phyloP scores from a whole-genome alignment of 2,113 vertebrate species.

The Recurvirostra avosetta region DNA sequence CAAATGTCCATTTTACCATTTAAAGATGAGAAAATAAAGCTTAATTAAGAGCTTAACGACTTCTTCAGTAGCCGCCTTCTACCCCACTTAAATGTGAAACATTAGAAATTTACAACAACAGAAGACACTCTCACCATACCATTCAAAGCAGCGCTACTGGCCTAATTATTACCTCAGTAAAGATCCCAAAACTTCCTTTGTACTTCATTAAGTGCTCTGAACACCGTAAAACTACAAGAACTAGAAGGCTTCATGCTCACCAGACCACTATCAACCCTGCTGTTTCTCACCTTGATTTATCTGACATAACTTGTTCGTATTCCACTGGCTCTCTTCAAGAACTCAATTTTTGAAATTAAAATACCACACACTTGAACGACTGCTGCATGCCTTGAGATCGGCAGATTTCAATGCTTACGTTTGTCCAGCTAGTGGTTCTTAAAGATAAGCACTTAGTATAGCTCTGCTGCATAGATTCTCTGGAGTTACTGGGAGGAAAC shows the following conservation, averaged over 20 bases:
- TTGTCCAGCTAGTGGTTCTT: background rate
- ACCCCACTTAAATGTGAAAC: background rate
- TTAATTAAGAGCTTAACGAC: background rate
- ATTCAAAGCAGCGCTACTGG: background rate
- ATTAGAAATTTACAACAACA: background rate
- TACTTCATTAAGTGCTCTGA: background rate
- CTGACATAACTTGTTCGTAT: background rate
- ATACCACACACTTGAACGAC: background rate
- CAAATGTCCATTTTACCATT: background rate
- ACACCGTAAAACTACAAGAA: accelerated
- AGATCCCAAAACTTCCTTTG: background rate
- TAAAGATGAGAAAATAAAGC: background rate
- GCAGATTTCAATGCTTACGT: background rate
- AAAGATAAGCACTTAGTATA: background rate
- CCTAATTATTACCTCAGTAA: background rate
- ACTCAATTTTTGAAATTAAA: background rate
- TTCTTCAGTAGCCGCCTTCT: background rate
- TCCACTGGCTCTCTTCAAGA: background rate
- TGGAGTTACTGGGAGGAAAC: background rate
- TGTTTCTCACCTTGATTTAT: background rate
- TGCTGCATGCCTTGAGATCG: background rate
- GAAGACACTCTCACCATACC: background rate
- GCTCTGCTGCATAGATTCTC: background rate
- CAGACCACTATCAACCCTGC: background rate
- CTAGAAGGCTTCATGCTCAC: background rate